Base-by-base conservation (phyloP, 1,140 invertebrate species). In the Pseudomyrmex pallidus region DNA sequence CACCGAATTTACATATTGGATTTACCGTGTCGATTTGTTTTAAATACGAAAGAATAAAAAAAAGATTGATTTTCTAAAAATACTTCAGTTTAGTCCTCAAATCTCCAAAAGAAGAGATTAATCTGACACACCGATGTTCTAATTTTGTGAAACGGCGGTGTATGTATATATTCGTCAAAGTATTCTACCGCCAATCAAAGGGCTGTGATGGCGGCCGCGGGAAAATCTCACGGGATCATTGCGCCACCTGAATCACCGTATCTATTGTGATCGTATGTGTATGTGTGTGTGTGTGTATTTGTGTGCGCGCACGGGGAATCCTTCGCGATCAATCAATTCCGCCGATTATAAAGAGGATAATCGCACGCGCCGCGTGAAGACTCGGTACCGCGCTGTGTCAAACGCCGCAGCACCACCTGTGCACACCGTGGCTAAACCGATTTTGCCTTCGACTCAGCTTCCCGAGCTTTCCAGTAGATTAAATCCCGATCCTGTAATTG, bases 401-500 rank as follows among this genome's bases (percentile, higher is more conserved):
- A 85, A 87, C 83, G 35, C 7, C 35, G 35, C 35, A 70, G 83
- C 89, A 88, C 90, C 92, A 93, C 92, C 92, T 92, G 92, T 92
- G 87, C 88, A 78, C 82, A 89, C 76, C 91, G 91, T 92, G 68
- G 87, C 92, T 86, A 91, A 93, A 80, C 73, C 89, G 91, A 92
- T 92, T 90, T 89, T 88, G 83, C 88, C 91, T 89, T 86, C 87
- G 82, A 59, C 80, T 70, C 54, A 64, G 85, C 87, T 87, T 90
- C 85, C 88, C 57, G 20, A 74, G 86, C 86, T 92, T 92, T 92
- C 90, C 90, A 88, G 61, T 91, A 90, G 90, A 91, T 90, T 91
- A 86, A 91, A 87, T 91, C 74, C 90, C 87, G 90, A 91, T 90
- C 87, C 82, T 67, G 85, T 87, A 84, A 90, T 88, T 88, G 64